Percentiles rank a stretch among this genome's conserved stretches.
Evolutionary conservation across 2,888 invertebrate genomes (phyloP).

Genomic region (Zygothrica quintamaculata): DNA sequence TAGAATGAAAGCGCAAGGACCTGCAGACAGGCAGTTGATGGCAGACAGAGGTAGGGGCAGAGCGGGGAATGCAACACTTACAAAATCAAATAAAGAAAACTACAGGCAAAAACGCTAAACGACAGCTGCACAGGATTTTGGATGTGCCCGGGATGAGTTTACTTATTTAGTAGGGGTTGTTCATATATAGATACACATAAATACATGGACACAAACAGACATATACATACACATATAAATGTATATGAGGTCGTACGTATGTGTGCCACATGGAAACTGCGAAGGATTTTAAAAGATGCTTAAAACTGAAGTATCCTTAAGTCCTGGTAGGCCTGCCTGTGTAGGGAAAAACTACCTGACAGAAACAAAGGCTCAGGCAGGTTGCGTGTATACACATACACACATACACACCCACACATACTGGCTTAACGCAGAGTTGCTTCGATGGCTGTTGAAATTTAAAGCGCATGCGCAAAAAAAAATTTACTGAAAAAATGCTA

Average conservation of each 20-base stretch:
- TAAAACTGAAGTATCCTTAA: conserved; percentile 45
- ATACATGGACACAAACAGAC: conserved; percentile 11
- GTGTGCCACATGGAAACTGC: conserved; percentile 72
- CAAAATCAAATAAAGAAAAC: conserved; percentile 71
- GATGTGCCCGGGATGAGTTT: conserved; percentile 23
- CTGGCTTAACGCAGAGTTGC: conserved; percentile 64
- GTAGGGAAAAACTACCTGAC: conserved; percentile 70
- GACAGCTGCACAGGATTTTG: conserved; percentile 68
- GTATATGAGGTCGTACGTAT: conserved; percentile 50
- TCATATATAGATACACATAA: conserved; percentile 35
- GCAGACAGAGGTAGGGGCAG: conserved; percentile 2
- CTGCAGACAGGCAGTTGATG: conserved; percentile 27
- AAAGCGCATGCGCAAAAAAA: conserved; percentile 75
- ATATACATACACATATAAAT: conserved; percentile 2
- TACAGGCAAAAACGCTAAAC: conserved; percentile 28
- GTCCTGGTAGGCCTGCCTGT: conserved; percentile 33
- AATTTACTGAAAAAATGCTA: conserved; percentile 53
- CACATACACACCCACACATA: conserved; percentile 24
- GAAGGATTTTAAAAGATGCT: conserved; percentile 67
- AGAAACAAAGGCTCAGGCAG: conserved; percentile 61
- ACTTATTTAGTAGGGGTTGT: conserved; percentile 59
- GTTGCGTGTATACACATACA: conserved; percentile 51
- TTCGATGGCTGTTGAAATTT: conserved; percentile 43
- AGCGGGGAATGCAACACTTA: conserved; percentile 62
- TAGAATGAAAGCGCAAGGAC: conserved; percentile 33